Evolutionary conservation across 2,113 vertebrate species (phyloP).

Genomic region (Colistium nudipinnis): DNA sequence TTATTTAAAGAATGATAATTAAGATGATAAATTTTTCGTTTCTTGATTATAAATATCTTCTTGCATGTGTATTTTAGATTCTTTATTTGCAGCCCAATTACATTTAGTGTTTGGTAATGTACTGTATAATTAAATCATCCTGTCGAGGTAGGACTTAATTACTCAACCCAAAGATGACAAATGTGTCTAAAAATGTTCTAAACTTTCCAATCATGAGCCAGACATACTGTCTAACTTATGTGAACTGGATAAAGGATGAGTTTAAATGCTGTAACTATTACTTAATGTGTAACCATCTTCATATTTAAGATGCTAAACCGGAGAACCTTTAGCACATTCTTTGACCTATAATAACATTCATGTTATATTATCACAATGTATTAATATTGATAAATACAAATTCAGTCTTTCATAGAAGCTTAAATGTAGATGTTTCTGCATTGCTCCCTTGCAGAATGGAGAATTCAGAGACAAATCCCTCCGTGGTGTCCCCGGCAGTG

Average conservation of each 20-base stretch:
- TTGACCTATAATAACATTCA: too few species aligned
- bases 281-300: too few species aligned
- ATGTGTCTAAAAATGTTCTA: neutral
- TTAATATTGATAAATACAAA: too few species aligned
- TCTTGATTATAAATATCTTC: too few species aligned
- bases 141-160: neutral
- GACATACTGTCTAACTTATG: neutral
- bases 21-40: too few species aligned
- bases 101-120: neutral
- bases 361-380: too few species aligned
- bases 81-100: neutral
- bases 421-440: neutral
- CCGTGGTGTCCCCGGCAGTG: conserved; percentile 1
- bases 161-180: neutral
- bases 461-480: conserved; percentile 47
- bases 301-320: too few species aligned
- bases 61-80: too few species aligned
- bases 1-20: too few species aligned
- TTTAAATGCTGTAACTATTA: too few species aligned
- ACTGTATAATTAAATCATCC: neutral
- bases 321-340: too few species aligned
- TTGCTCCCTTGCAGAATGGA: conserved; percentile 65
- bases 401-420: neutral
- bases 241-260: neutral
- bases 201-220: too few species aligned